A percentile compares a stretch with the other conserved stretches of the same genome.
Evolutionary conservation across 1,140 invertebrate species (phyloP).

Genomic region (Anagrus nilaparvatae): DNA sequence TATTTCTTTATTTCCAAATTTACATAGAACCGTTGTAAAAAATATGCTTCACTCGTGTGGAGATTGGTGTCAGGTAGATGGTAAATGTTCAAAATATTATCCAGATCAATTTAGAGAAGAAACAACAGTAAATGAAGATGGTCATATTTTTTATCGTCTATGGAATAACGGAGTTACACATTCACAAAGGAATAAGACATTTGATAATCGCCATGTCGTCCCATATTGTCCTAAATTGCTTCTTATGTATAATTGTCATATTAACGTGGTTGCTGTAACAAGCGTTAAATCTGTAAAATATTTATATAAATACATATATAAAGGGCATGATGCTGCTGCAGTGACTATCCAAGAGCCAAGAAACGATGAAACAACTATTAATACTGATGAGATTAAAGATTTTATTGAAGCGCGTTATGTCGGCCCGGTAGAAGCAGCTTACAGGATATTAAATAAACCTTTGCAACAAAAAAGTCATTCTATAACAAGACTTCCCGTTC

Average conservation of each 20-base stretch:
- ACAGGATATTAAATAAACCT: not conserved
- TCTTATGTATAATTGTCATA: slow-evolving; percentile 10
- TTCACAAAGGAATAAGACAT: not conserved
- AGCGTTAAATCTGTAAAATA: slow-evolving; percentile 14
- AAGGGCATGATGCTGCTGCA: slow-evolving; percentile 11
- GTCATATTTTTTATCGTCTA: slow-evolving; percentile 19
- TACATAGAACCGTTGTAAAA: slow-evolving; percentile 28
- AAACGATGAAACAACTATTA: not conserved
- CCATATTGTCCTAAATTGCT: slow-evolving; percentile 16
- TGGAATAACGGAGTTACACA: slow-evolving; percentile 10
- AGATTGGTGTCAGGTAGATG: slow-evolving; percentile 28
- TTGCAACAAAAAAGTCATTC: slow-evolving; percentile 12
- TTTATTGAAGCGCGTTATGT: slow-evolving; percentile 14
- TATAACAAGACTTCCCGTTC: slow-evolving; percentile 3
- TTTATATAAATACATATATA: slow-evolving; percentile 15
- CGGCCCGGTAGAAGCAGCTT: slow-evolving; percentile 6
- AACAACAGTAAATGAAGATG: slow-evolving; percentile 25
- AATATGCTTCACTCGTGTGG: slow-evolving; percentile 31
- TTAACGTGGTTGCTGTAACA: slow-evolving; percentile 10
- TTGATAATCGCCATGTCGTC: slow-evolving; percentile 27
- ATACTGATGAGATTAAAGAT: slow-evolving; percentile 13
- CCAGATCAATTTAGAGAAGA: slow-evolving; percentile 24
- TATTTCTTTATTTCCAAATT: slow-evolving; percentile 25
- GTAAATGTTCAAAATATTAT: slow-evolving; percentile 33
- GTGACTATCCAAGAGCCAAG: slow-evolving; percentile 7